Percentiles rank a stretch among this genome's conserved stretches.
These are phyloP conservation scores for Agapostemon virescens DNA, from an alignment of 2,888 invertebrate species.

Conservation along the genomic window DNA sequence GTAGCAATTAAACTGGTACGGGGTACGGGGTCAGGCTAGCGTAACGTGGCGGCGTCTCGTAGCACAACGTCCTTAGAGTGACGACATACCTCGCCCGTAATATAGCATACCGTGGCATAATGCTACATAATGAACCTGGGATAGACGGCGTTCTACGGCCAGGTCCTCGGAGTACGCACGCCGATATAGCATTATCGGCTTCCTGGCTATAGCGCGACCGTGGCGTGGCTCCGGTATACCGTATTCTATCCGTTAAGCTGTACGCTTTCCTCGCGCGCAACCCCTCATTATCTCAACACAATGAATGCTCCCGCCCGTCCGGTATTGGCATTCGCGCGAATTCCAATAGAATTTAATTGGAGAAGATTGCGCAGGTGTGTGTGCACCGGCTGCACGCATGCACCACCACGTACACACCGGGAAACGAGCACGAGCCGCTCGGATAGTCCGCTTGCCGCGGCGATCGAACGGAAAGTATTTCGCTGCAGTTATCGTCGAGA, in stretches of 20 bases:
- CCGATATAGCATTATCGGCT: conserved; percentile 48
- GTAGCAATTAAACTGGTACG: conserved; percentile 45
- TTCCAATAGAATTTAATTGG: conserved; percentile 80
- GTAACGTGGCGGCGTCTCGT: conserved; percentile 31
- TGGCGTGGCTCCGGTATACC: conserved; percentile 40
- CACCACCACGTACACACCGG: background rate
- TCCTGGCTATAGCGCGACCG: conserved; percentile 32
- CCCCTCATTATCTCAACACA: conserved; percentile 78
- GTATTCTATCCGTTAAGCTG: conserved; percentile 72
- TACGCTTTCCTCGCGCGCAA: conserved; percentile 69
- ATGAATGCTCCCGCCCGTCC: conserved; percentile 73
- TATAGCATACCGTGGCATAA: conserved; percentile 60
- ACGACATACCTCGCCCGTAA: conserved; percentile 49
- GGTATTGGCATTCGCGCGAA: conserved; percentile 79
- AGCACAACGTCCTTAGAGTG: conserved; percentile 31
- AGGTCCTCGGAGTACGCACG: conserved; percentile 44
- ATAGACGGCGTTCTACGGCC: conserved; percentile 31
- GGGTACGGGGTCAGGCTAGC: conserved; percentile 21
- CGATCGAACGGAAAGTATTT: conserved; percentile 10
- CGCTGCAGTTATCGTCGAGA: conserved; percentile 10
- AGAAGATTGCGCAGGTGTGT: conserved; percentile 72
- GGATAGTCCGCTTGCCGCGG: background rate
- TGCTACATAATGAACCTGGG: conserved; percentile 61
- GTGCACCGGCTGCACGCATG: background rate
- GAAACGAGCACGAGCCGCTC: background rate